These are phyloP conservation scores for Brassicogethes aeneus DNA, from an alignment of 2,888 invertebrate species.

Conservation along the genomic window DNA sequence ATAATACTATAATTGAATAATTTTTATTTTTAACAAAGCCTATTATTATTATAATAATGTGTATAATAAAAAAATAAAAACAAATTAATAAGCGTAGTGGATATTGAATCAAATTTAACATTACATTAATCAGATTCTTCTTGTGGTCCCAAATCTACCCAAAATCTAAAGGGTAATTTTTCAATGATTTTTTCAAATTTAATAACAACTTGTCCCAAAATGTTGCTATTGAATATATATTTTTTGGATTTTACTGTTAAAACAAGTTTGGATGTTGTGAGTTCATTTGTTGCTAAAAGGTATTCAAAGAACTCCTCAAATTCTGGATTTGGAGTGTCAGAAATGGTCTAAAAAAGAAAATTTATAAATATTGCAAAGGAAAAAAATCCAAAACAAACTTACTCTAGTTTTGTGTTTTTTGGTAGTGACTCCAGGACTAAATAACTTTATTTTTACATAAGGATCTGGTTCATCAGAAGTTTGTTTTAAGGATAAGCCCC, in stretches of 20 bases:
- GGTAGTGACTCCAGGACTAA: not conserved
- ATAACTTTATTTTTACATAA: slow-evolving; percentile 75
- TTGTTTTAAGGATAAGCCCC: slow-evolving; percentile 72
- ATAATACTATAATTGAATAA: too few relatives aligned
- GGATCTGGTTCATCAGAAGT: slow-evolving; percentile 79
- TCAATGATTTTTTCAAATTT: slow-evolving; percentile 55
- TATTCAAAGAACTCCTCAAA: slow-evolving; percentile 87
- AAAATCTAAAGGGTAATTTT: slow-evolving; percentile 27
- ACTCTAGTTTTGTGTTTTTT: slow-evolving; percentile 21
- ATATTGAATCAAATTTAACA: too few relatives aligned
- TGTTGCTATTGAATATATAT: slow-evolving; percentile 62
- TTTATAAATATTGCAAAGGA: slow-evolving; percentile 1
- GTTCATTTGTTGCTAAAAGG: slow-evolving; percentile 66
- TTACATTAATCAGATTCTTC: slow-evolving; percentile 18
- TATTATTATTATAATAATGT: too few relatives aligned
- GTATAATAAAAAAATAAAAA: too few relatives aligned
- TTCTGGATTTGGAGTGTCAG: slow-evolving; percentile 79
- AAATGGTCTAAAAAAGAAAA: slow-evolving; percentile 47
- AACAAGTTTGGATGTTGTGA: slow-evolving; percentile 64
- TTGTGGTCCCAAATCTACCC: slow-evolving; percentile 50
- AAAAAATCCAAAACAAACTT: slow-evolving; percentile 6
- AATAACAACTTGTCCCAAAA: slow-evolving; percentile 47
- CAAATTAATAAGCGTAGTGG: too few relatives aligned
- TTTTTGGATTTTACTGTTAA: slow-evolving; percentile 73
- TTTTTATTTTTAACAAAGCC: too few relatives aligned